A percentile compares a stretch with the other conserved stretches of the same genome.
phyloP scores from a whole-genome alignment of 1,140 invertebrate species.

The Callitettix versicolor region DNA sequence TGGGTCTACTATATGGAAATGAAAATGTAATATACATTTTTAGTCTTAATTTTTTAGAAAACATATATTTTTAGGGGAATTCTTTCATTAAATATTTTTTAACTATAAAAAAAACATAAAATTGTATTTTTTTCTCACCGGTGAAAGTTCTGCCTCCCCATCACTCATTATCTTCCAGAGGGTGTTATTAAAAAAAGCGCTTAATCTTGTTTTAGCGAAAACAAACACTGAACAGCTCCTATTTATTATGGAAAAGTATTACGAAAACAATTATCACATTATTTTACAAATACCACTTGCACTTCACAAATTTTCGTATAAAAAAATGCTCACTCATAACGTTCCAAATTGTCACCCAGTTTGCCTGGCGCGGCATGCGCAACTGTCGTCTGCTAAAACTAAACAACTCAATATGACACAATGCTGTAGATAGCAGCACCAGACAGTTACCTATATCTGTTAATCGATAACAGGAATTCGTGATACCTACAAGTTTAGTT shows the following conservation, averaged over 20 bases:
- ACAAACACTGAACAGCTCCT: not conserved
- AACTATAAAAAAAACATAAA: too few relatives aligned
- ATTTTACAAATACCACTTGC: not conserved
- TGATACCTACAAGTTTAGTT: too few relatives aligned
- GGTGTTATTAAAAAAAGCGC: not conserved
- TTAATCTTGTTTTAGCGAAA: not conserved
- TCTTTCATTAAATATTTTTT: too few relatives aligned
- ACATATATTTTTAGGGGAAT: too few relatives aligned
- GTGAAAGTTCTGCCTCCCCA: conserved; percentile 8
- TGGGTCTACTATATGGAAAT: too few relatives aligned
- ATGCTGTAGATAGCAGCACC: not conserved
- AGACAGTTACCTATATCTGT: not conserved
- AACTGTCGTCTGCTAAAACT: conserved; percentile 8
- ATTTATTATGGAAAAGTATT: not conserved
- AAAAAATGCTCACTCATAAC: not conserved
- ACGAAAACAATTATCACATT: not conserved
- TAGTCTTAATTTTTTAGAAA: too few relatives aligned
- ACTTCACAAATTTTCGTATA: not conserved
- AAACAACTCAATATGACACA: not conserved
- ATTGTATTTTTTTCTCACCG: not conserved
- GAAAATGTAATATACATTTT: too few relatives aligned
- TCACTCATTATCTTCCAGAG: conserved; percentile 1
- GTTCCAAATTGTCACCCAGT: not conserved
- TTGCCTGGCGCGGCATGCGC: not conserved
- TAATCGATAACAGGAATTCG: not conserved